These are phyloP conservation scores for Thysanoteuthis rhombus DNA, from an alignment of 2,888 invertebrate genomes.

Conservation along the genomic window DNA sequence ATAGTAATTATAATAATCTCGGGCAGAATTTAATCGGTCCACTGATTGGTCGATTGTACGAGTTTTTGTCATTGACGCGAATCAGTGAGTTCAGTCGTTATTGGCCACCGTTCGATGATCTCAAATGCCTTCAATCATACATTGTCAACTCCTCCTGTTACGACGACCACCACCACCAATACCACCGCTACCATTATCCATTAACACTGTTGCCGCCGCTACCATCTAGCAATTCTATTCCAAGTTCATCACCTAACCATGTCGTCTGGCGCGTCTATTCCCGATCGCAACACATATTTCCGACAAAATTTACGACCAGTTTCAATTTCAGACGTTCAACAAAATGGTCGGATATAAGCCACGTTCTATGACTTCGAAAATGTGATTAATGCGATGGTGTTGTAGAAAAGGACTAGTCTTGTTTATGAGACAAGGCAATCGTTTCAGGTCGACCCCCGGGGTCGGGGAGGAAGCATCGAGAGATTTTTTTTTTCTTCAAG, in stretches of 20 bases:
- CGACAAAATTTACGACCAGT: slow-evolving; percentile 12
- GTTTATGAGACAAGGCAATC: neutral
- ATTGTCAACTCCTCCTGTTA: neutral
- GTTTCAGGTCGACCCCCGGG: neutral
- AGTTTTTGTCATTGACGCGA: neutral
- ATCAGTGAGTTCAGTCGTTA: neutral
- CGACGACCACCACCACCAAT: too few species aligned
- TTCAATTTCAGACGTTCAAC: neutral
- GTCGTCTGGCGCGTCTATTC: neutral
- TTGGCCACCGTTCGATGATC: neutral
- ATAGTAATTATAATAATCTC: neutral
- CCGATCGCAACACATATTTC: neutral
- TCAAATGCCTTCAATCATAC: neutral
- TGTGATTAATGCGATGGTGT: neutral
- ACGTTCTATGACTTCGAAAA: neutral
- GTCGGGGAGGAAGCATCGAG: neutral
- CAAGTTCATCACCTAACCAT: neutral
- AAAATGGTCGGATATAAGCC: neutral
- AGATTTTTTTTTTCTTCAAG: neutral
- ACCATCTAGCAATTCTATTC: neutral
- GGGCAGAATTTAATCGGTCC: neutral
- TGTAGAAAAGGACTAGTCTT: neutral
- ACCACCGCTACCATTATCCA: too few species aligned
- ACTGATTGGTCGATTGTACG: neutral
- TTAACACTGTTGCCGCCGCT: neutral